These are phyloP conservation scores for Hydrophis major DNA, from an alignment of 2,797 vertebrate species.

Conservation along the genomic window DNA sequence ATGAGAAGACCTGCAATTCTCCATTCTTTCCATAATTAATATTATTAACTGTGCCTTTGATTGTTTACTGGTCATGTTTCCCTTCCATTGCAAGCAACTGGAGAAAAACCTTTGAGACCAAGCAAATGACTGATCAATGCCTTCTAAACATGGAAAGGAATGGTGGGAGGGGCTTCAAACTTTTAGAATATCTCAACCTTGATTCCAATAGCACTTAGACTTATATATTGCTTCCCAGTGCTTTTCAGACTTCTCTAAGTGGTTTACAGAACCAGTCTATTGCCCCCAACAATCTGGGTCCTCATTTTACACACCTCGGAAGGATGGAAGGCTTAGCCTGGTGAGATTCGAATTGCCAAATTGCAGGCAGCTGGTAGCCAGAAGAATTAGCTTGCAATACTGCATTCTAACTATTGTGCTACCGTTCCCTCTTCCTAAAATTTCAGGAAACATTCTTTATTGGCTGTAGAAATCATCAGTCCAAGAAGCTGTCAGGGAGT, in stretches of 20 bases:
- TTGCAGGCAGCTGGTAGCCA: no score
- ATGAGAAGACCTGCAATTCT: not conserved
- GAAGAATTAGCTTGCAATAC: not conserved
- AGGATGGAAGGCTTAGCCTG: no score
- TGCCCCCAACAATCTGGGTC: no score
- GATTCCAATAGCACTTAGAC: not conserved
- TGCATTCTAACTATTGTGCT: rapidly evolving
- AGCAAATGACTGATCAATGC: not conserved
- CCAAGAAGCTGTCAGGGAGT: not conserved
- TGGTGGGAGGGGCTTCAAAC: not conserved
- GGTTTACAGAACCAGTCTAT: no score
- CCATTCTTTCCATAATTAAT: not conserved
- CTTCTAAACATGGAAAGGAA: not conserved
- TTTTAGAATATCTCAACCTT: not conserved
- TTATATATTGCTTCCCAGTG: no score
- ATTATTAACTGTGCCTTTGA: not conserved
- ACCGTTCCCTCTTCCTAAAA: not conserved
- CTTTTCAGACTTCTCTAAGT: no score
- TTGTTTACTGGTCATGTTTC: not conserved
- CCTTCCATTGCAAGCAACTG: not conserved
- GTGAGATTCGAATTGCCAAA: no score
- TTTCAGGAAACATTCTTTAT: not conserved
- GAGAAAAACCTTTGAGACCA: not conserved
- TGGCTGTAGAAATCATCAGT: not conserved
- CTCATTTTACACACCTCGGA: no score